Evolutionary conservation across 2,113 vertebrate genomes (phyloP), one percentile per base, ranked within the genome.

Genomic region (Cyanistes caeruleus): DNA sequence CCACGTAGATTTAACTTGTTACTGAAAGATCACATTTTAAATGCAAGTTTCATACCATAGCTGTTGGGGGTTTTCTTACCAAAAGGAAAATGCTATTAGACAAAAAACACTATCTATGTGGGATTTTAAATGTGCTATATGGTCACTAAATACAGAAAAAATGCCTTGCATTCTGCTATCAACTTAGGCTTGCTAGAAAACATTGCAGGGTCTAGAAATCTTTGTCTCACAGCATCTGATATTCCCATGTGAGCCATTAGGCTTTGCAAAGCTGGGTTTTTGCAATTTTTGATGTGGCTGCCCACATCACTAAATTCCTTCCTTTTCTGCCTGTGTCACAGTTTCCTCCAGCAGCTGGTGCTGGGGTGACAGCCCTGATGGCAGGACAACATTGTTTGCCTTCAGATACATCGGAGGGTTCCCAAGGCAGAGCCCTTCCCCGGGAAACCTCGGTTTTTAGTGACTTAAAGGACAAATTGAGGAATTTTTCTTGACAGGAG

Each of bases 1-100:
- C 81, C 88, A 53, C 73, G 92, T 94, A 68, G 70, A 33, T 93
- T 89, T 75, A 90, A 80, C 62, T 90, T 86, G 9, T 56, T 87
- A 69, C 52, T 88, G 74, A 75, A 84, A 91, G 67, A 88, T 63
- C 55, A 10, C 25, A 14, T 87, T 95, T 76, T 37, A 48, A 75
- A 67, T 70, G 46, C 43, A 73, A 80, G 28, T 84, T 93, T 79
- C 55, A 33, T 31, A 28, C 44, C 69, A 53, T 46, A 87, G 35
- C 67, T 62, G 33, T 35, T 33, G 44, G 52, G 27, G 4, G 5
- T 55, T 90, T 95, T 92, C 59, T 63, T 94, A n/a, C 53, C 41
- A 70, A 82, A 37, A 49, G 39, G 74, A 88, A 37, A 90, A 27
- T 2, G 7, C 28, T 52, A 8, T 68, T 75, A 28, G 4, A 48